Percentiles rank a stretch among this genome's conserved stretches.
Evolutionary conservation across 2,888 invertebrate genomes (phyloP).

Genomic region (Emmelina monodactyla): DNA sequence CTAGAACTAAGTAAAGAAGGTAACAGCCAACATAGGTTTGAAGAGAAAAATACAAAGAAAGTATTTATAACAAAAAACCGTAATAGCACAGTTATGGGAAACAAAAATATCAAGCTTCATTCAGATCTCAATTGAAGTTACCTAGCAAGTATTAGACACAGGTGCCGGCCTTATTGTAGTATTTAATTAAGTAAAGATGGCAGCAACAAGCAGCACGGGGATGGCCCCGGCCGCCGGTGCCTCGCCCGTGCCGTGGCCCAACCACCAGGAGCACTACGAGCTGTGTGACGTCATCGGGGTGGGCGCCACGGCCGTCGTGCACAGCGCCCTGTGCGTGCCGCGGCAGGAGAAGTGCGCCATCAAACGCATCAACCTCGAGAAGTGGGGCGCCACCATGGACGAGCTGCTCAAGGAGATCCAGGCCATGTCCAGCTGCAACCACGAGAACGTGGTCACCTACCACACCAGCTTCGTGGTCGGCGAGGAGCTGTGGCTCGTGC

Average conservation of each 20-base stretch:
- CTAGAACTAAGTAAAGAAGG: constrained; percentile 33
- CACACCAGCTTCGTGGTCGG: constrained; percentile 98
- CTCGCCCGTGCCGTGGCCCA: constrained; percentile 76
- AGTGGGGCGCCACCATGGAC: constrained; percentile 99
- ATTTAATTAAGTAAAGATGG: too few species aligned
- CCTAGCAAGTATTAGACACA: too few species aligned
- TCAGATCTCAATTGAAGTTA: constrained; percentile 4
- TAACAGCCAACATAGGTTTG: constrained; percentile 34
- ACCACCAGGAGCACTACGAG: constrained; percentile 93
- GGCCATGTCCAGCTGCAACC: constrained; percentile 99
- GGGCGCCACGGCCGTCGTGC: constrained; percentile 98
- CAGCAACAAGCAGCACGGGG: too few species aligned
- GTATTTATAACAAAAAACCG: constrained; percentile 34
- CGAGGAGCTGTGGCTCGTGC: constrained; percentile 98
- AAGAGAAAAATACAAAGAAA: constrained; percentile 19
- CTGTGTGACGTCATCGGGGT: constrained; percentile 94
- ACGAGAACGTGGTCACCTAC: constrained; percentile 99
- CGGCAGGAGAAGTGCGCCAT: constrained; percentile 97
- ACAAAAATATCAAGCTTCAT: constrained; percentile 16
- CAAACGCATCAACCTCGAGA: constrained; percentile 98
- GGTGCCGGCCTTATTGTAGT: too few species aligned
- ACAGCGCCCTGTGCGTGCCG: constrained; percentile 93
- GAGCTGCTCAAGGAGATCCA: constrained; percentile 92
- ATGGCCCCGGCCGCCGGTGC: constrained; percentile 24
- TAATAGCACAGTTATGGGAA: constrained; percentile 45